Conservation (phyloP, 2,797 vertebrate genomes). For the Propithecus perrieri region DNA sequence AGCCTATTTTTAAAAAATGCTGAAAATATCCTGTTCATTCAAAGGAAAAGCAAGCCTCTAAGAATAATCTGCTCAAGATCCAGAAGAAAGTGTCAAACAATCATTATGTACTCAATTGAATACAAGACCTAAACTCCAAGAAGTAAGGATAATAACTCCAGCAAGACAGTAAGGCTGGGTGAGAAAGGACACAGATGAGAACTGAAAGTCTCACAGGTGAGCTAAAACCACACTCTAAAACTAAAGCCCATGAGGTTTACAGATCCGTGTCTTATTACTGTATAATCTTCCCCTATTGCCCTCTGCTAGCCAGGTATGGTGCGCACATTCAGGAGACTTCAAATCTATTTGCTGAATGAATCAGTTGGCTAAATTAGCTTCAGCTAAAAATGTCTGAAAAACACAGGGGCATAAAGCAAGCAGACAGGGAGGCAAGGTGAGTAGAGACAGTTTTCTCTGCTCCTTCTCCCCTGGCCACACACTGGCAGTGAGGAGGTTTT, state of each 20-base stretch:
- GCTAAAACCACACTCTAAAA: background rate
- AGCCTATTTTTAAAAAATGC: background rate
- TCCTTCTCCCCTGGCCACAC: background rate
- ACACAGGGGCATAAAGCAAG: background rate
- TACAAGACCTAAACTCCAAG: background rate
- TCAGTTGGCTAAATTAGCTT: background rate
- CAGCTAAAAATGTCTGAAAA: background rate
- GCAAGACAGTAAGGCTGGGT: background rate
- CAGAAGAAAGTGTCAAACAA: background rate
- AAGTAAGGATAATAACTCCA: background rate
- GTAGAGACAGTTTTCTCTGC: background rate
- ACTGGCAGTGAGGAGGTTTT: background rate
- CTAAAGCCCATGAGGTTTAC: background rate
- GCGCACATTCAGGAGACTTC: background rate
- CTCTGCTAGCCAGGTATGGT: fast-evolving
- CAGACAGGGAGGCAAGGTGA: background rate
- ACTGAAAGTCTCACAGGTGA: background rate
- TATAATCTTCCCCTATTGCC: background rate
- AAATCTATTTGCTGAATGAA: background rate
- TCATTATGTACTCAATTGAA: background rate
- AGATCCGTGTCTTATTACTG: background rate
- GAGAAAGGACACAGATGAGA: background rate
- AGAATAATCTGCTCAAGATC: background rate
- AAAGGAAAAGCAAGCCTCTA: background rate
- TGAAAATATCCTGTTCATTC: background rate